Evolutionary conservation across 2,113 vertebrate genomes (phyloP).

Genomic region (Ancistrus triradiatus): DNA sequence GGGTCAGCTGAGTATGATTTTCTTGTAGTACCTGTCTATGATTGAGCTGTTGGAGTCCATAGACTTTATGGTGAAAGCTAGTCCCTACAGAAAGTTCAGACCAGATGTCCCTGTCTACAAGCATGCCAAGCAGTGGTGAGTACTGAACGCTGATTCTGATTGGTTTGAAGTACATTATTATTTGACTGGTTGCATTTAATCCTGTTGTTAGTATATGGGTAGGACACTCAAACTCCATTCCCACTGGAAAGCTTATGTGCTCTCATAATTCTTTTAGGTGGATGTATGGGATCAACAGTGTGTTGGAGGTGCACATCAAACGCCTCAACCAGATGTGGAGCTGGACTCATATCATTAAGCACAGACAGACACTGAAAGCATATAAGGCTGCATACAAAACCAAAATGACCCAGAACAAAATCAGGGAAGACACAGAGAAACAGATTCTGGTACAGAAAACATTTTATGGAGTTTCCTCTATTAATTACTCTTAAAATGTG

Average conservation of each 20-base stretch:
- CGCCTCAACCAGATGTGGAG: slow-evolving; percentile 79
- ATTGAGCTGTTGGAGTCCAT: slow-evolving; percentile 88
- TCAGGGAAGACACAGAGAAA: slow-evolving; percentile 71
- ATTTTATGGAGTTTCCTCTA: neutral
- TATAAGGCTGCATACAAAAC: slow-evolving; percentile 81
- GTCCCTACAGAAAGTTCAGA: slow-evolving; percentile 85
- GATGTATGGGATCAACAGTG: slow-evolving; percentile 79
- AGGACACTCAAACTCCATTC: too few relatives aligned
- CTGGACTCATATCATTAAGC: slow-evolving; percentile 79
- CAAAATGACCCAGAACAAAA: slow-evolving; percentile 80
- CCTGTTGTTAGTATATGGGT: neutral
- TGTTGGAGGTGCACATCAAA: slow-evolving; percentile 84
- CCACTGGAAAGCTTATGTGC: neutral
- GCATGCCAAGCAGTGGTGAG: slow-evolving; percentile 79
- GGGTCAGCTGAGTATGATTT: slow-evolving; percentile 5
- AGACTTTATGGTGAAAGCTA: slow-evolving; percentile 90
- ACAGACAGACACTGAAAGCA: slow-evolving; percentile 76
- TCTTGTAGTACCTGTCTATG: slow-evolving; percentile 85
- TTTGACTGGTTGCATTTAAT: neutral
- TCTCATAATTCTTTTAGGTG: slow-evolving; percentile 74
- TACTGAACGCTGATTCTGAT: neutral
- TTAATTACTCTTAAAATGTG: too few relatives aligned
- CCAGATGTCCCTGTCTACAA: slow-evolving; percentile 70
- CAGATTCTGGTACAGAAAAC: slow-evolving; percentile 79
- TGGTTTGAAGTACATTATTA: neutral